phyloP scores from a whole-genome alignment of 2,888 invertebrate genomes.

The Drosophila ustulata region DNA sequence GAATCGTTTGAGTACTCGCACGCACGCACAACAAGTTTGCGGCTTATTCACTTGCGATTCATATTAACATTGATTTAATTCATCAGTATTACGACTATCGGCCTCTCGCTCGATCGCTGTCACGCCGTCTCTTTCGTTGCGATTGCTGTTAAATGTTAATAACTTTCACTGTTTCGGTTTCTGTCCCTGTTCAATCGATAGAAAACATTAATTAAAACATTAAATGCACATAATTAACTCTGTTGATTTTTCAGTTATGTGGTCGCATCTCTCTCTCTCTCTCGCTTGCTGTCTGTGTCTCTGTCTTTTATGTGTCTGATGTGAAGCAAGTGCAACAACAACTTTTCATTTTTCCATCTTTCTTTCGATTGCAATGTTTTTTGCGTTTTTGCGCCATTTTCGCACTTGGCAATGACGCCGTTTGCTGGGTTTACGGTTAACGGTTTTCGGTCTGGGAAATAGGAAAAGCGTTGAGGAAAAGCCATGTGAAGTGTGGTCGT shows the following conservation, averaged over 20 bases:
- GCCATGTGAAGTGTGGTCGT: conserved; percentile 12
- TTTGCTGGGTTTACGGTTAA: conserved; percentile 41
- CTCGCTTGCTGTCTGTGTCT: not conserved
- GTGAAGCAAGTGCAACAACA: conserved; percentile 5
- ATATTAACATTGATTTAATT: conserved; percentile 59
- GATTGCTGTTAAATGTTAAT: conserved; percentile 55
- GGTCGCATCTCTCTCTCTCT: conserved; percentile 23
- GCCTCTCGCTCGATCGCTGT: conserved; percentile 22
- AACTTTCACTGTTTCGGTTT: conserved; percentile 65
- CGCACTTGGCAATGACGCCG: conserved; percentile 62
- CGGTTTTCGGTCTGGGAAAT: conserved; percentile 50
- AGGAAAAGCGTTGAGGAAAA: conserved; percentile 46
- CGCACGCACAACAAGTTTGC: conserved; percentile 65
- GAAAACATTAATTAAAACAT: conserved; percentile 76
- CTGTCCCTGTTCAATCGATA: conserved; percentile 46
- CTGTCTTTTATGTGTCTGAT: not conserved
- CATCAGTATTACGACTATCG: conserved; percentile 43
- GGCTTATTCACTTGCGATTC: conserved; percentile 47
- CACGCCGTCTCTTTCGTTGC: conserved; percentile 17
- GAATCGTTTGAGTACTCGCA: conserved; percentile 24
- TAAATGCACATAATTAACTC: conserved; percentile 76
- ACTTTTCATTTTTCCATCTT: conserved; percentile 28
- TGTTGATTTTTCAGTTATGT: conserved; percentile 47
- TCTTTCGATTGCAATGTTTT: conserved; percentile 17
- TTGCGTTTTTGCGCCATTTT: conserved; percentile 32